Evolutionary conservation across 2,113 vertebrate genomes (phyloP), one percentile per base, ranked within the genome.

Genomic region (Myodes glareolus): DNA sequence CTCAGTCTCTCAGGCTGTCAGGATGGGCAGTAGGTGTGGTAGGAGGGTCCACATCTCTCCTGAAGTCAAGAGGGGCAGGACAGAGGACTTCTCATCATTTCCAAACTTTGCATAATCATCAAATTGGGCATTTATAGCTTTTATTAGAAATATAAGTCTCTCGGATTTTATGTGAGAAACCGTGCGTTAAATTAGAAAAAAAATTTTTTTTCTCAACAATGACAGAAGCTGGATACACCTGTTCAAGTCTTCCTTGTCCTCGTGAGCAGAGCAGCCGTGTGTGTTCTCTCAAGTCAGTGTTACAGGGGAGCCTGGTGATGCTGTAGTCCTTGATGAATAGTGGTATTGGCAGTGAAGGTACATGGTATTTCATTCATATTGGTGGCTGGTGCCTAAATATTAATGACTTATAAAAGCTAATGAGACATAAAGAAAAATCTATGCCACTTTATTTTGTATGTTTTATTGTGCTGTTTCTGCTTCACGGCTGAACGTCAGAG

Each of bases 401-500:
- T 92, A 89, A 80, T 80, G 65, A 89, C 84, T 72, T 75, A 33
- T 80, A 92, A 73, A 88, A 88, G 65, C 29, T 61, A 92, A 92
- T 84, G 55, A 36, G 29, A 58, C 17, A 82, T 67, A 21, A 95
- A 88, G 31, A 95, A 91, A 94, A 42, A 85, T 67, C 23, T 25
- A 6, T 82, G 90, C 52, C 12, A 52, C 85, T 52, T 70, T 70
- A 70, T 31, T 95, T 80, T 80, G 50, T 90, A 14, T 21, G 58
- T 58, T 21, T 58, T 58, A 58, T 73, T 93, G 81, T 92, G 25
- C 23, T 97, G 14, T 68, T 52, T 94, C 4, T 97, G n/a, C 52
- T 75, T 68, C 50, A 78, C 25, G 61, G 47, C 42, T 87, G 85
- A 90, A 73, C 95, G 72, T 93, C 96, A 96, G 87, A 97, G 88